Percentiles rank a stretch among this genome's conserved stretches.
phyloP scores from a whole-genome alignment of 2,888 invertebrate genomes.

The Eledona agricola region DNA sequence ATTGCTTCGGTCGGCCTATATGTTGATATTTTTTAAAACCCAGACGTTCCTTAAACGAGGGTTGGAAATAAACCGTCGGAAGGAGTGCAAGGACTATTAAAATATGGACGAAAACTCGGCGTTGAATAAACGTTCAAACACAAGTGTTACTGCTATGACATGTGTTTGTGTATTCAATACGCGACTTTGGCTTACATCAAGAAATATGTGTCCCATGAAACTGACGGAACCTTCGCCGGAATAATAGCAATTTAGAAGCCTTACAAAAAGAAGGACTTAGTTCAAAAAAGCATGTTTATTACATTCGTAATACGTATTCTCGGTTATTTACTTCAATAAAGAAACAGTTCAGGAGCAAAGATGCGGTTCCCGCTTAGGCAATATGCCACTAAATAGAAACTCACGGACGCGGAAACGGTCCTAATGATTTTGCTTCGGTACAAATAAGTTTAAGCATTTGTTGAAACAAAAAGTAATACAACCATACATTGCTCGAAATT shows the following conservation, averaged over 20 bases:
- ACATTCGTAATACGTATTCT: conserved; percentile 18
- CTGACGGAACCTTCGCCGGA: conserved; percentile 13
- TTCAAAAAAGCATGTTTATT: conserved; percentile 24
- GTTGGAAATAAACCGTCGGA: conserved; percentile 3
- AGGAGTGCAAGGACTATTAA: conserved; percentile 11
- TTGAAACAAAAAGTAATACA: conserved; percentile 31
- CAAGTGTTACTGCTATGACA: conserved; percentile 14
- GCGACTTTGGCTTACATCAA: conserved; percentile 25
- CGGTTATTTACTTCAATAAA: conserved; percentile 37
- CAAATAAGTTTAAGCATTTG: conserved; percentile 43
- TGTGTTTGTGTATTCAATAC: conserved; percentile 29
- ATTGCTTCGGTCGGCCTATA: too few relatives aligned
- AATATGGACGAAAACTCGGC: conserved; percentile 10
- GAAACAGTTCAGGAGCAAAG: conserved; percentile 34
- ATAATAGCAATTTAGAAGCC: conserved; percentile 10
- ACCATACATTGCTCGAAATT: conserved; percentile 21
- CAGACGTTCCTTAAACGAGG: neutral
- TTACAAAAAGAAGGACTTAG: conserved; percentile 11
- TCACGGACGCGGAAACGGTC: conserved; percentile 52
- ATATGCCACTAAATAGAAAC: conserved; percentile 53
- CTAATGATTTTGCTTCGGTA: conserved; percentile 52
- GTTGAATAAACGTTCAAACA: conserved; percentile 18
- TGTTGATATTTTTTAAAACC: conserved; percentile 6
- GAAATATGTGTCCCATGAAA: conserved; percentile 22
- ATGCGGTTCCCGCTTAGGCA: conserved; percentile 41